These are phyloP conservation scores for Drosophila leonis DNA, from an alignment of 2,888 invertebrate species.

Conservation along the genomic window DNA sequence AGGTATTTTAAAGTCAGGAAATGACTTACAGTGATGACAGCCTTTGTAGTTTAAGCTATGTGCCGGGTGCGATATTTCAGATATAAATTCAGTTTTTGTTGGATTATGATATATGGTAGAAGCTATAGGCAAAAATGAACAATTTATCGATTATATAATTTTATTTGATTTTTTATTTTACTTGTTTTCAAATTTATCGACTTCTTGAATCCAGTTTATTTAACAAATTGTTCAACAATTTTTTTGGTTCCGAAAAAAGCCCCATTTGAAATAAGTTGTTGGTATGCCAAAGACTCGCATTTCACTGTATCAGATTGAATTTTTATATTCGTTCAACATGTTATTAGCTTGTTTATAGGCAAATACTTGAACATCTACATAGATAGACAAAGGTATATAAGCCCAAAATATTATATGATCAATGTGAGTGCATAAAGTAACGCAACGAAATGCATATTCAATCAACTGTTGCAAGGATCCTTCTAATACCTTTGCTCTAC, in stretches of 20 bases:
- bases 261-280: not conserved
- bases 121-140: not conserved
- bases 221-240: not conserved
- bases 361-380: not conserved
- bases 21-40: no score
- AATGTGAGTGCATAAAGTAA: not conserved
- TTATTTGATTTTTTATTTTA: no score
- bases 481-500: not conserved
- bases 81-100: no score
- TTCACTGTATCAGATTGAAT: not conserved
- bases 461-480: not conserved
- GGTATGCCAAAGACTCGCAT: not conserved
- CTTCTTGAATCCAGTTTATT: not conserved
- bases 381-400: not conserved
- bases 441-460: not conserved
- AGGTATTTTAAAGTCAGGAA: not conserved
- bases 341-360: not conserved
- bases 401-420: not conserved
- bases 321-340: not conserved
- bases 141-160: not conserved
- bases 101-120: no score
- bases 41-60: no score
- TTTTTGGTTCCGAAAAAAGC: not conserved
- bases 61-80: no score
- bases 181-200: not conserved